phyloP scores from a whole-genome alignment of 37 sponge, comb jelly and placozoan species.

The Amphimedon queenslandica region DNA sequence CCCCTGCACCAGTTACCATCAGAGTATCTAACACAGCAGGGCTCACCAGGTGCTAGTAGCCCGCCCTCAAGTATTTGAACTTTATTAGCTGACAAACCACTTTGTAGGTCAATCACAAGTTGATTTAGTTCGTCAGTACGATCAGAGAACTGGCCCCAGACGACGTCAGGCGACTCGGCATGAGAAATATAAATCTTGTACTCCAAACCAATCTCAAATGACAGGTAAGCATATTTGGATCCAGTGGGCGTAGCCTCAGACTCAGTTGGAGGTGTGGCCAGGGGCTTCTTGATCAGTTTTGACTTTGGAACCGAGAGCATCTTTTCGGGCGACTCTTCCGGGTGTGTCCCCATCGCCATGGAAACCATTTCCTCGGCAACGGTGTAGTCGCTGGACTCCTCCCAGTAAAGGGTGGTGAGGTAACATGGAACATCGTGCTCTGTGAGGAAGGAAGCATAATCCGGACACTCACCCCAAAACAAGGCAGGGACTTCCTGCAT shows the following conservation, averaged over 20 bases:
- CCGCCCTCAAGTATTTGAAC: not conserved
- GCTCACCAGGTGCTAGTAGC: not conserved
- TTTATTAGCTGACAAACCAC: not conserved
- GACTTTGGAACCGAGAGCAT: not conserved
- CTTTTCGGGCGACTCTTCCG: not conserved
- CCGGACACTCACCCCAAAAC: slow-evolving; percentile 11
- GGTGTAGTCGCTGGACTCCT: not conserved
- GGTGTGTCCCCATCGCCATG: slow-evolving; percentile 19
- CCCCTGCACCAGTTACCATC: slow-evolving; percentile 70
- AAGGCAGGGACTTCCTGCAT: slow-evolving; percentile 33
- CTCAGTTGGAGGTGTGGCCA: not conserved
- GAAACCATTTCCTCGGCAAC: slow-evolving; percentile 18
- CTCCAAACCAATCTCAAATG: slow-evolving; percentile 18
- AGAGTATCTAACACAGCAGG: slow-evolving; percentile 45
- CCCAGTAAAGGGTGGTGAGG: slow-evolving; percentile 18
- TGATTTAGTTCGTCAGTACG: slow-evolving; percentile 5
- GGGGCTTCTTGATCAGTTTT: not conserved
- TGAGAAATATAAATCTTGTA: slow-evolving; percentile 28
- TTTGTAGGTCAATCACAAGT: slow-evolving; percentile 13
- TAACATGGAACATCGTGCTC: slow-evolving; percentile 29
- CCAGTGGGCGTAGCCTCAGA: not conserved
- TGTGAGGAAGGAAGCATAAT: not conserved
- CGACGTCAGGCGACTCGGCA: slow-evolving; percentile 47
- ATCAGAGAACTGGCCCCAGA: slow-evolving; percentile 61
- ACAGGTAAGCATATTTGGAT: not conserved